These are phyloP conservation scores for Parauchenoglanis ngamensis DNA, from an alignment of 2,797 vertebrate genomes.

Conservation along the genomic window DNA sequence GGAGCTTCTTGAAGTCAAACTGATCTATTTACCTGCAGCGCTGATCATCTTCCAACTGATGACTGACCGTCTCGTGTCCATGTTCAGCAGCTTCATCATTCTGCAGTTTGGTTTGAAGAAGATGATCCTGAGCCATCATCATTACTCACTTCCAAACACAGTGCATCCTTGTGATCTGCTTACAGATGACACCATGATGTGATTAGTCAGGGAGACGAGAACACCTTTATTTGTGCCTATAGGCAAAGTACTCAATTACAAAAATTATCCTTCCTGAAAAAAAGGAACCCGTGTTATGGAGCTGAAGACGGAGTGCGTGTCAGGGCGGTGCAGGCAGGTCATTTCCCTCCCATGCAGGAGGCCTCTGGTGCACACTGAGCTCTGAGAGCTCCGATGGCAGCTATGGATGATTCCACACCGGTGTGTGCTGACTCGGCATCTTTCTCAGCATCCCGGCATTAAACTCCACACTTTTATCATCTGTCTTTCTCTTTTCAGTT, in stretches of 20 bases:
- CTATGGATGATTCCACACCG: constrained; percentile 72
- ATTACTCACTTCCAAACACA: neutral
- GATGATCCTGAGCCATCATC: neutral
- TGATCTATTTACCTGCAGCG: constrained; percentile 8
- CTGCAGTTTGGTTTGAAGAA: constrained; percentile 7
- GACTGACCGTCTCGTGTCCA: neutral
- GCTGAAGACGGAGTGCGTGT: constrained; percentile 72
- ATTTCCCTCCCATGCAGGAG: constrained; percentile 72
- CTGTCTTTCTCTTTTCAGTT: constrained; percentile 20
- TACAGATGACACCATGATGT: constrained; percentile 1
- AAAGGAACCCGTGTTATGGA: constrained; percentile 17
- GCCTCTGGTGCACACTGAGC: constrained; percentile 70
- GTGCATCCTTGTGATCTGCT: neutral
- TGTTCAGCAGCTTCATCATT: constrained; percentile 4
- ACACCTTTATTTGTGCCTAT: constrained; percentile 29
- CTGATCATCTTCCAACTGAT: neutral
- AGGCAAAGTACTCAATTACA: constrained; percentile 34
- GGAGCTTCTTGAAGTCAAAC: neutral
- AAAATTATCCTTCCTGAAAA: constrained; percentile 30
- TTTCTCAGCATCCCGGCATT: constrained; percentile 43
- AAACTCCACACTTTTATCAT: constrained; percentile 12
- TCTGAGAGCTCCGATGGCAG: constrained; percentile 76
- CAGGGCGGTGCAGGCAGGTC: constrained; percentile 72
- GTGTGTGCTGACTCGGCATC: constrained; percentile 74
- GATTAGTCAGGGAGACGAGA: neutral